phyloP scores from a whole-genome alignment of 2,888 invertebrate species.

The Arrhopalites spinosus region DNA sequence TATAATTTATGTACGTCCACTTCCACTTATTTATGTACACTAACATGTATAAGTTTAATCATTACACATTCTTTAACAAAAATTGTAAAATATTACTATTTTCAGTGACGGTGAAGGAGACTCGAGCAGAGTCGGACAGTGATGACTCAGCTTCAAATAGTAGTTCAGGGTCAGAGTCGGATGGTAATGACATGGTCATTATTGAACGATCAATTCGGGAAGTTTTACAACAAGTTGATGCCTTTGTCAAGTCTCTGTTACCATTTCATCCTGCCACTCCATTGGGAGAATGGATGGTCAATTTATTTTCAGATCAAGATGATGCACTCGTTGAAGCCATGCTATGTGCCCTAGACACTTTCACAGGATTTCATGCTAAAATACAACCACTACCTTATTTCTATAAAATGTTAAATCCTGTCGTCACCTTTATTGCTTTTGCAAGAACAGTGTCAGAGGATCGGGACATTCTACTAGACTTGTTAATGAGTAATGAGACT shows the following conservation, averaged over 20 bases:
- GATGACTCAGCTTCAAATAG: conserved; percentile 65
- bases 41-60: no score
- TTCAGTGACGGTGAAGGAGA: conserved; percentile 84
- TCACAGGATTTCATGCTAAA: conserved; percentile 70
- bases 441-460: conserved; percentile 81
- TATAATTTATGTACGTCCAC: no score
- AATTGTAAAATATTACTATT: no score
- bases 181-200: conserved; percentile 85
- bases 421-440: conserved; percentile 85
- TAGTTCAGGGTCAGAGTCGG: conserved; percentile 75
- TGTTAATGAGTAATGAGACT: conserved; percentile 87
- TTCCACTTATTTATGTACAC: no score
- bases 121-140: conserved; percentile 62
- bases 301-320: conserved; percentile 87
- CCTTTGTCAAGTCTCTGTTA: conserved; percentile 77
- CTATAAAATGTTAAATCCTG: conserved; percentile 80
- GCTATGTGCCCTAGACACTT: conserved; percentile 88
- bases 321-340: conserved; percentile 89
- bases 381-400: conserved; percentile 54
- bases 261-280: conserved; percentile 87
- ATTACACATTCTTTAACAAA: no score
- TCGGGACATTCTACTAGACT: conserved; percentile 78
- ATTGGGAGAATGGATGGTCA: conserved; percentile 84
- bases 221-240: conserved; percentile 74
- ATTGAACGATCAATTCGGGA: conserved; percentile 84